phyloP scores from a whole-genome alignment of 2,888 invertebrate genomes.

The Pemphredon lugubris region DNA sequence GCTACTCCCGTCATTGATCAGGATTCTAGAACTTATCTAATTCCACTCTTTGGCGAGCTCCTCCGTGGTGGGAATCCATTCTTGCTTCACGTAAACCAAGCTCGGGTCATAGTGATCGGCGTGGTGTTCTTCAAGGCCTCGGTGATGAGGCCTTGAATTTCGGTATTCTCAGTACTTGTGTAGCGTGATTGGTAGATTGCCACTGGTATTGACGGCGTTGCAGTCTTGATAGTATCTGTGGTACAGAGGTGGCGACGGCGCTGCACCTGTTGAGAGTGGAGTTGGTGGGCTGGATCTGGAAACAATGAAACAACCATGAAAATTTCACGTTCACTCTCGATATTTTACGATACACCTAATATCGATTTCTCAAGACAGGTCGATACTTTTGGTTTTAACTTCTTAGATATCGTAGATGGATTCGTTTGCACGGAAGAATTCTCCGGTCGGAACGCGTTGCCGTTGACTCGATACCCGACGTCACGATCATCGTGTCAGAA shows the following conservation, averaged over 20 bases:
- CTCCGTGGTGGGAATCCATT: slow-evolving; percentile 76
- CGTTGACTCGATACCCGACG: no score
- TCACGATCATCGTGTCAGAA: no score
- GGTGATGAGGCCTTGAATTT: slow-evolving; percentile 77
- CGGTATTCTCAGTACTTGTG: slow-evolving; percentile 81
- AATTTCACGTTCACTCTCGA: background rate
- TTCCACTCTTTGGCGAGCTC: slow-evolving; percentile 77
- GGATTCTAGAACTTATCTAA: slow-evolving; percentile 51
- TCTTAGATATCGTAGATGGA: no score
- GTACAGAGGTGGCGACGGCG: slow-evolving; percentile 77
- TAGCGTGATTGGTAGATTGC: slow-evolving; percentile 79
- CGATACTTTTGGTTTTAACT: background rate
- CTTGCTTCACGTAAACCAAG: slow-evolving; percentile 78
- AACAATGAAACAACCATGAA: background rate
- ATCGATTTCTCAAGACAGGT: background rate
- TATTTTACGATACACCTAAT: background rate
- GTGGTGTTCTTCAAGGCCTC: slow-evolving; percentile 73
- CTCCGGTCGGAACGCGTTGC: no score
- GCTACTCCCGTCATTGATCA: background rate
- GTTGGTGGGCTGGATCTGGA: slow-evolving; percentile 79
- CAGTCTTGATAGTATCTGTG: slow-evolving; percentile 80
- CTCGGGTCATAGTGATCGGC: slow-evolving; percentile 69
- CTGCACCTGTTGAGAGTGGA: slow-evolving; percentile 76
- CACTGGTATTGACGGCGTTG: slow-evolving; percentile 78
- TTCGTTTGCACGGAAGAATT: no score